Evolutionary conservation across 2,797 vertebrate species (phyloP).

Genomic region (Coendou prehensilis): DNA sequence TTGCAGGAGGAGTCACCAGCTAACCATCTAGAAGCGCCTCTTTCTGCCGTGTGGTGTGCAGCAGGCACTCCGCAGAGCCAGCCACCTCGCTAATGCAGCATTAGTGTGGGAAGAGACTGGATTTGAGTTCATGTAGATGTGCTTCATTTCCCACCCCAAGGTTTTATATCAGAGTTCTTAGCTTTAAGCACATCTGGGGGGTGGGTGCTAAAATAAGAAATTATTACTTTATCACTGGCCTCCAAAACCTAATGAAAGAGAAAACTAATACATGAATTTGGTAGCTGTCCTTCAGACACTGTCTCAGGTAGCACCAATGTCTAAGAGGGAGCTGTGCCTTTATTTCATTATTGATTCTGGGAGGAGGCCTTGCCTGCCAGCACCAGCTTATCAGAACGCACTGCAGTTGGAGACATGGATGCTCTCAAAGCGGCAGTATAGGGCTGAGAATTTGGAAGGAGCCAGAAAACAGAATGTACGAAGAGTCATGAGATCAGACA

Average conservation of each 20-base stretch:
- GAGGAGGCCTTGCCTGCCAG: background rate
- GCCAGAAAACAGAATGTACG: background rate
- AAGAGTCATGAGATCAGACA: background rate
- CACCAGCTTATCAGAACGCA: background rate
- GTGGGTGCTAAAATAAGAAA: background rate
- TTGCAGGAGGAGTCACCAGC: background rate
- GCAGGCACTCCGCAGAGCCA: background rate
- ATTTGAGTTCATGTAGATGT: background rate
- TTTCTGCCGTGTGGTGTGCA: background rate
- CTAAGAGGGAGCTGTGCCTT: background rate
- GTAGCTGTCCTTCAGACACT: background rate
- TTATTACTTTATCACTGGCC: background rate
- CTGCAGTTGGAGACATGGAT: background rate
- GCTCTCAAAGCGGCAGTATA: background rate
- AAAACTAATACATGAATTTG: background rate
- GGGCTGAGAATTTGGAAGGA: background rate
- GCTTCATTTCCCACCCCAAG: background rate
- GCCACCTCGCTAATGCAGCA: background rate
- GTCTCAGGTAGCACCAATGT: background rate
- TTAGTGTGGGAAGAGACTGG: background rate
- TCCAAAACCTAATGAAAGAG: constrained; percentile 9
- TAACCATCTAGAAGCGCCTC: background rate
- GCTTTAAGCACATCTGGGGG: background rate
- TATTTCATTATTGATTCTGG: background rate
- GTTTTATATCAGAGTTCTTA: background rate